Base-by-base conservation (phyloP, 1,140 invertebrate genomes). In the Papilio dardanus region DNA sequence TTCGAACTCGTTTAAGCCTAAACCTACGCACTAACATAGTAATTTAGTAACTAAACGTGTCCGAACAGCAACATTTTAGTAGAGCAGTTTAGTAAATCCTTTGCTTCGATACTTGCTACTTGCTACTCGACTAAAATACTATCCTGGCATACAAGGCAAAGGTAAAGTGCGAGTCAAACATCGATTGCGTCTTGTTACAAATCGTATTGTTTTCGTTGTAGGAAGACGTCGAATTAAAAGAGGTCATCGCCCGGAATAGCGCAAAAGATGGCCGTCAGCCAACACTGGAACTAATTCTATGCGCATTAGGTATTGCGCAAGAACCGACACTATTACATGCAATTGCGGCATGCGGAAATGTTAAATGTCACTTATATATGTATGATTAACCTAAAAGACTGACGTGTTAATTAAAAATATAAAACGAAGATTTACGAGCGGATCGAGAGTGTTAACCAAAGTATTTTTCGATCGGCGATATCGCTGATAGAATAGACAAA, bases 231-330 rank as follows among this genome's bases (percentile, higher is more conserved):
- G 24, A 46, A 73, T 54, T 76, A 76, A 88, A 88, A 76, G 79
- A 76, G 87, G 86, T 83, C 86, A 78, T 74, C 75, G 84, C 80
- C 81, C 86, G 83, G 81, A 86, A 87, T 88, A 87, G 79, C 76
- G 78, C 16, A 21, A 71, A 69, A 76, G 46, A 82, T 88, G 87
- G 87, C 84, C 67, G 21, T 21, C 8, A 78, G 86, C 87, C 87
- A 88, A 74, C 69, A 31, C 71, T 80, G 79, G 76, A 79, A 81
- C 82, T 83, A 85, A 81, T 83, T 81, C 80, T 81, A 79, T 81
- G 80, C 83, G 78, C 83, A 85, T 81, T 79, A 81, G 31, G 58
- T 33, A 77, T 86, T 84, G 69, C 78, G 78, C 80, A 81, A 81
- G 58, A 77, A 46, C 46, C 46, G 28, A 73, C 31, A 73, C n/a